These are phyloP conservation scores for Cybosia mesomella DNA, from an alignment of 2,888 invertebrate species.

Conservation along the genomic window DNA sequence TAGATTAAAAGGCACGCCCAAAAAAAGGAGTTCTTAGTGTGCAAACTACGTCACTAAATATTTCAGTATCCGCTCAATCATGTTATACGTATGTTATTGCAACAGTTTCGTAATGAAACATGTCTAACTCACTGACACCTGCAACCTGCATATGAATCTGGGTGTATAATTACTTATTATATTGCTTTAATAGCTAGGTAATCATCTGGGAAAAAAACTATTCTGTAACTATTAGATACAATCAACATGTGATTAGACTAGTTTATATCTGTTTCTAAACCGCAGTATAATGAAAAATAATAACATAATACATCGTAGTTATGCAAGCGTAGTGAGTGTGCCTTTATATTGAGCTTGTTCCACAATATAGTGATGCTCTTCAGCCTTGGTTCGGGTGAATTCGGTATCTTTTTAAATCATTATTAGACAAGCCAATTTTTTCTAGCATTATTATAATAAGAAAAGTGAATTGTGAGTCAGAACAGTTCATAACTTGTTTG, in stretches of 20 bases:
- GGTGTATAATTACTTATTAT: slow-evolving; percentile 6
- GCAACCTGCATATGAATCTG: neutral
- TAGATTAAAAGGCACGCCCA: no score
- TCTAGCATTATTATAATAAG: neutral
- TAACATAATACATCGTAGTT: slow-evolving; percentile 26
- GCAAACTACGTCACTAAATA: neutral
- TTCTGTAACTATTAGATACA: neutral
- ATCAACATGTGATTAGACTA: slow-evolving; percentile 7
- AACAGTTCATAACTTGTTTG: no score
- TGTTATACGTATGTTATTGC: neutral
- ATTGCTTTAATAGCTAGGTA: slow-evolving; percentile 6
- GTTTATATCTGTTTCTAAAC: slow-evolving; percentile 20
- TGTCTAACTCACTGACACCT: neutral
- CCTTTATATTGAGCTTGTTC: neutral
- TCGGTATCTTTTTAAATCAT: neutral
- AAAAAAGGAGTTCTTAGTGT: no score
- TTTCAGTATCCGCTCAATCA: neutral
- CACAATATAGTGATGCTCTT: neutral
- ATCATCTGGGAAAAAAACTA: neutral
- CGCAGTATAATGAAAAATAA: slow-evolving; percentile 20
- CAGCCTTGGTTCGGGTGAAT: neutral
- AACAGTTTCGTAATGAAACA: neutral
- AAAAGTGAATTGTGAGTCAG: no score
- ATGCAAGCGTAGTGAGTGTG: slow-evolving; percentile 1
- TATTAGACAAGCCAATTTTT: neutral